Evolutionary conservation across 2,113 vertebrate species (phyloP), one percentile per base, ranked within the genome.

Genomic region (Cyphomyrus discorhynchus): DNA sequence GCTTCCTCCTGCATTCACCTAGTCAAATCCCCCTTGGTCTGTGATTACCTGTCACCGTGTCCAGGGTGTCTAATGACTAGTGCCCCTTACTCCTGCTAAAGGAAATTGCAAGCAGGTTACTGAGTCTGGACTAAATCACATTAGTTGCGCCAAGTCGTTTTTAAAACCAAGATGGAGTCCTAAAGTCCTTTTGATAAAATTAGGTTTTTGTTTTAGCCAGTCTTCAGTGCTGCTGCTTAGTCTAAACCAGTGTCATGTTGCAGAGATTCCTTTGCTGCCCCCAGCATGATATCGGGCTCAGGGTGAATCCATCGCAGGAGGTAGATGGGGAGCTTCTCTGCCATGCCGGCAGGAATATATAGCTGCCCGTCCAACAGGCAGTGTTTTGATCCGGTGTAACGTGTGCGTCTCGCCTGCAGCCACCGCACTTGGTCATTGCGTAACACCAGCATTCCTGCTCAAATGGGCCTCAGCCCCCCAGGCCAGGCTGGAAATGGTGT

Each of bases 401-500:
- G 35, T 45, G 8, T 90, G 21, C 3, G 5, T 80, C 17, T 39
- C n/a, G 1, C 27, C 0, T 19, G 27, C n/a, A 35, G 70, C 1
- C n/a, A 19, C 45, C 4, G 24, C 10, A 66, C 66, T 66, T 5
- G 27, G 56, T 6, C 17, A 15, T 83, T 83, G 49, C n/a, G 56
- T 56, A 88, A 82, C 19, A 50, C 74, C 35, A 46, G 87, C 86
- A 90, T 90, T 88, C 86, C 74, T 49, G 24, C 24, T 49, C 10
- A 82, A 90, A 80, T 46, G 70, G 21, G 84, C 45, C 77, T 88
- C 6, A 10, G 24, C 2, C 88, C 39, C 47, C 83, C 87, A 77
- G 88, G 45, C 89, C 74, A 42, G 74, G 49, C 19, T 56, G 46
- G 87, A 92, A 89, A 93, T 89, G n/a, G 49, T 80, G 35, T 90